phyloP scores from a whole-genome alignment of 2,888 invertebrate species.

The Drosophila neotestacea region DNA sequence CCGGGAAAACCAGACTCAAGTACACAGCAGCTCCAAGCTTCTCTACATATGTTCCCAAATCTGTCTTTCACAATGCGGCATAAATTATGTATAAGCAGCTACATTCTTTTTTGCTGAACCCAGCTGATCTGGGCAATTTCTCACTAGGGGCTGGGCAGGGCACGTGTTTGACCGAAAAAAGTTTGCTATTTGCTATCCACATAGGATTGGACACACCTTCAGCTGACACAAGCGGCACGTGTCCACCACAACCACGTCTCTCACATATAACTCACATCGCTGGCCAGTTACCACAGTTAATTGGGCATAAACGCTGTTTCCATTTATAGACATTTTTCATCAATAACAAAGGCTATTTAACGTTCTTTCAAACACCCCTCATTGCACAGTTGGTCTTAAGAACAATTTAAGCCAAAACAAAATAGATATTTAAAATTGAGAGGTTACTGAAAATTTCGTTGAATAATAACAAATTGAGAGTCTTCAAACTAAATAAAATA shows the following conservation, averaged over 20 bases:
- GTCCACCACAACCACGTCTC: constrained; percentile 32
- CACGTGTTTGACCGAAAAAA: constrained; percentile 28
- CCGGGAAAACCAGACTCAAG: constrained; percentile 5
- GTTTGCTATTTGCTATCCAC: constrained; percentile 19
- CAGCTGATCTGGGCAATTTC: constrained; percentile 25
- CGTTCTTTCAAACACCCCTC: constrained; percentile 20
- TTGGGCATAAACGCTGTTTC: constrained; percentile 63
- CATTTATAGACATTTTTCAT: constrained; percentile 69
- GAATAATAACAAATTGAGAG: no score
- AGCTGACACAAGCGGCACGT: constrained; percentile 28
- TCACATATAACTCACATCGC: constrained; percentile 50
- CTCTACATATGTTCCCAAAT: constrained; percentile 20
- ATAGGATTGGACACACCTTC: constrained; percentile 38
- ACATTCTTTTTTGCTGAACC: constrained; percentile 10
- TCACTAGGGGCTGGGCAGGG: not conserved
- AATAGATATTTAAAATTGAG: not conserved
- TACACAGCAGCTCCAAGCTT: not conserved
- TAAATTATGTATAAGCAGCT: constrained; percentile 53
- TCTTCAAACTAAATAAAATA: no score
- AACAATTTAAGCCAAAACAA: not conserved
- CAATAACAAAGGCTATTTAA: constrained; percentile 62
- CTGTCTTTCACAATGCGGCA: constrained; percentile 28
- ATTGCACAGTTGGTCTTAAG: constrained; percentile 12
- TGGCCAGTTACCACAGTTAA: constrained; percentile 62
- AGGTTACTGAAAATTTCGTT: not conserved